Evolutionary conservation across 2,113 vertebrate species (phyloP).

Genomic region (Nipponia nippon): DNA sequence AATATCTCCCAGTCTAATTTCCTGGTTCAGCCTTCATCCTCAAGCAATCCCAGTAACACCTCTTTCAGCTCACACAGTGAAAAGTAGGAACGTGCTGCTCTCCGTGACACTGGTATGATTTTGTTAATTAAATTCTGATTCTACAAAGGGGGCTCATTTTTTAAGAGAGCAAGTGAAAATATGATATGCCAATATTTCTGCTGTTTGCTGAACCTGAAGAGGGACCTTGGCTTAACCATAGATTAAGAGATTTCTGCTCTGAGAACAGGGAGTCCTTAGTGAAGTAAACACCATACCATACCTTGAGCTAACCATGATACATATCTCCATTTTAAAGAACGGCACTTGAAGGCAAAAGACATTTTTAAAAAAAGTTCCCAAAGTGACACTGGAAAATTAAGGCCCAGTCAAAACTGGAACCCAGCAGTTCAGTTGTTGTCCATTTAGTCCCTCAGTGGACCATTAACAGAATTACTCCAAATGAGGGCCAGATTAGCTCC

Average conservation of each 20-base stretch:
- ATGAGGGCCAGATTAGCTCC: neutral
- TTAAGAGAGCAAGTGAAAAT: neutral
- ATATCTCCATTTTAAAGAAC: neutral
- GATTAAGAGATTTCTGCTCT: neutral
- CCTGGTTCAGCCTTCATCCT: neutral
- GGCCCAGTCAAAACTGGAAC: neutral
- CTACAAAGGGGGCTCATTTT: neutral
- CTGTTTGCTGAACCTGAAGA: neutral
- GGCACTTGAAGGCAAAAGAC: neutral
- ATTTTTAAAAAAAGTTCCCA: neutral
- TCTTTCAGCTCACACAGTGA: constrained; percentile 2
- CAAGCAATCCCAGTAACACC: constrained; percentile 9
- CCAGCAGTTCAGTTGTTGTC: neutral
- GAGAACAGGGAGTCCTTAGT: neutral
- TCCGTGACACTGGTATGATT: neutral
- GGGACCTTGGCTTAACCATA: neutral
- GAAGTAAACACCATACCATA: fast-evolving
- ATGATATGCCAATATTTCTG: neutral
- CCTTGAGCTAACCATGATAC: neutral
- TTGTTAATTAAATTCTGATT: neutral
- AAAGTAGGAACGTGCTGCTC: neutral
- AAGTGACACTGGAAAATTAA: neutral
- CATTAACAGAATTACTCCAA: neutral
- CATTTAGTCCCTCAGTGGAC: neutral
- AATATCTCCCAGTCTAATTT: constrained; percentile 26